Base-by-base conservation (phyloP, 2,888 invertebrate species). In the Campoplex capitator region DNA sequence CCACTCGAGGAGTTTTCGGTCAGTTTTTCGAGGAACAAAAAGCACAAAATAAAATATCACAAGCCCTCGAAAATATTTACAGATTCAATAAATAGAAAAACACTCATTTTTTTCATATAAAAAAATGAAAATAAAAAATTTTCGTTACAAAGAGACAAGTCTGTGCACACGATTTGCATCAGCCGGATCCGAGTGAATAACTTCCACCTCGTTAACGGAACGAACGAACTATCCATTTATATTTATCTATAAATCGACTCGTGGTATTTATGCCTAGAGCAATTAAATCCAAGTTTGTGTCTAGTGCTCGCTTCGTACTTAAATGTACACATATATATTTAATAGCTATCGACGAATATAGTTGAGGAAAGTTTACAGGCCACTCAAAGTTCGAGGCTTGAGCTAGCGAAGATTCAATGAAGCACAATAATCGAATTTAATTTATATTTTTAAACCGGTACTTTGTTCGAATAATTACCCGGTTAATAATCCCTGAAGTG, bases 151-250 rank as follows among this genome's bases (percentile, higher is more conserved):
- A 32, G 58, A 9, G 54, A 35, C 7, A 56, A 23, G 38, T 1
- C 48, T 42, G 48, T 48, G 70, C 38, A 23, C 42, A 18, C 70
- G 83, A 78, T 75, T 78, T 65, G 86, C 75, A 79, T 83, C 79
- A 67, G 79, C 54, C 83, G 79, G 79, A 83, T 79, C 79, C 83
- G 23, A 86, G 86, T 83, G 86, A 23, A 86, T 86, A 86, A 86
- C 75, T 86, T 73, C 73, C 71, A 73, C 67, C 73, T 86, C 83
- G 83, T 83, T 83, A 80, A 83, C 58, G 83, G 77, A 83, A 77
- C 74, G 75, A 86, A 84, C 81, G 77, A 83, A 71, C 78, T 68
- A 73, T 51, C 6, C 18, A 32, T 56, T 13, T 1, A 8, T 7
- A 18, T 79, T 32, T 58, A 18, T 38, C 28, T 28, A 68, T 56